phyloP scores from a whole-genome alignment of 2,113 vertebrate species.

The Odontophorus gujanensis region DNA sequence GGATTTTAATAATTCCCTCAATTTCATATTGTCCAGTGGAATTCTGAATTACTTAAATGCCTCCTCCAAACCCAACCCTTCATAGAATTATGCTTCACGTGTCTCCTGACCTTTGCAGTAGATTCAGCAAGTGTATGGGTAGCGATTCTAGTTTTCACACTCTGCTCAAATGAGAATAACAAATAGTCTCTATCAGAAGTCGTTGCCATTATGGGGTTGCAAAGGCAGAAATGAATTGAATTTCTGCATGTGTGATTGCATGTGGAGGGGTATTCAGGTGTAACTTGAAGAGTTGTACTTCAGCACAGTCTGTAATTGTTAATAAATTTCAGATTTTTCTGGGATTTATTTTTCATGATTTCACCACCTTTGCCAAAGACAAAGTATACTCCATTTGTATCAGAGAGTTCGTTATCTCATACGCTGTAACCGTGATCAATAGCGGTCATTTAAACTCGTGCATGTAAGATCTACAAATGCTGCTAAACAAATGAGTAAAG shows the following conservation, averaged over 20 bases:
- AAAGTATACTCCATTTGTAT: background rate
- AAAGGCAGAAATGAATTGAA: background rate
- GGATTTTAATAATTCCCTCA: background rate
- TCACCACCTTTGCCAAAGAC: background rate
- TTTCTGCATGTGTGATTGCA: background rate
- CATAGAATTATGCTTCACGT: background rate
- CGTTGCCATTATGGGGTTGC: background rate
- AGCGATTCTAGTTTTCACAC: background rate
- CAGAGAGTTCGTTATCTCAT: background rate
- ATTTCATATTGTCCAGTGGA: background rate
- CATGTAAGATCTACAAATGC: background rate
- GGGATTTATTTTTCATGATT: background rate
- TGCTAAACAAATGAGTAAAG: background rate
- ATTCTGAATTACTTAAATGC: background rate
- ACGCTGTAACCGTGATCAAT: background rate
- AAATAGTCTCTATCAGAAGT: background rate
- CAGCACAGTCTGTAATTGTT: background rate
- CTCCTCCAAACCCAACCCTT: background rate
- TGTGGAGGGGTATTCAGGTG: background rate
- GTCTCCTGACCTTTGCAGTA: background rate
- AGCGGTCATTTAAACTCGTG: background rate
- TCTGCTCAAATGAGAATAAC: fast-evolving
- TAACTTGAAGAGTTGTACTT: background rate
- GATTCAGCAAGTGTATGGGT: background rate
- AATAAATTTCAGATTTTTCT: background rate